Percentiles rank a stretch among this genome's conserved stretches.
Conservation (phyloP, 2,113 vertebrate genomes). For the Vanacampus margaritifer region DNA sequence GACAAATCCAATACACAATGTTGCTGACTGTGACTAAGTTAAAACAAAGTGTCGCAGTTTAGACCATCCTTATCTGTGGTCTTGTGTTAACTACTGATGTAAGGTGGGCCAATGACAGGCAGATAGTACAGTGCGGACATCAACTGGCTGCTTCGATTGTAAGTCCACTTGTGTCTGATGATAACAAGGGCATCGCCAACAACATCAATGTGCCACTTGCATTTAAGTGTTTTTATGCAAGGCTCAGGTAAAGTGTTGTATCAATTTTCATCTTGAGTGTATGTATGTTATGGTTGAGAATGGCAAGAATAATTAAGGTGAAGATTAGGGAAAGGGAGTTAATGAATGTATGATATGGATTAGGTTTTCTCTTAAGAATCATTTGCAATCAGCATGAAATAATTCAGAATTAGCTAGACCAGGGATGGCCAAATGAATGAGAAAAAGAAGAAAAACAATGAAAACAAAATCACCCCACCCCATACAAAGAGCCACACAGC, state of each 20-base stretch:
- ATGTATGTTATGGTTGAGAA: slow-evolving; percentile 16
- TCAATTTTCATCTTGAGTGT: slow-evolving; percentile 25
- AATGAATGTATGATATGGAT: slow-evolving; percentile 56
- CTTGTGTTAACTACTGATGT: slow-evolving; percentile 59
- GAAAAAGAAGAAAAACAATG: not conserved
- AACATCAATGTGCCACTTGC: slow-evolving; percentile 21
- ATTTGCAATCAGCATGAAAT: slow-evolving; percentile 39
- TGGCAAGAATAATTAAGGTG: slow-evolving; percentile 28
- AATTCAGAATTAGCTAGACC: slow-evolving; percentile 14
- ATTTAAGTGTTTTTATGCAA: slow-evolving; percentile 30
- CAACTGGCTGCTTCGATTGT: slow-evolving; percentile 59
- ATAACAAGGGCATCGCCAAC: slow-evolving; percentile 31
- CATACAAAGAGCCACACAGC: no score
- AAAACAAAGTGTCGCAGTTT: slow-evolving; percentile 51
- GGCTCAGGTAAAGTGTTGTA: slow-evolving; percentile 24
- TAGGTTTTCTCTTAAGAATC: slow-evolving; percentile 26
- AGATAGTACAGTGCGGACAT: slow-evolving; percentile 25
- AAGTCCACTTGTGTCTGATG: slow-evolving; percentile 47
- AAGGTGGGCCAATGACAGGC: slow-evolving; percentile 23
- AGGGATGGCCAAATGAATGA: not conserved
- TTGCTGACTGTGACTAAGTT: slow-evolving; percentile 57
- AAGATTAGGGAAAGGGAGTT: slow-evolving; percentile 19
- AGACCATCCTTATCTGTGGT: slow-evolving; percentile 55
- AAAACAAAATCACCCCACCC: no score
- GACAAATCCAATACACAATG: slow-evolving; percentile 68